Conservation (phyloP, 2,888 invertebrate genomes). For the Apodemia hepburni region DNA sequence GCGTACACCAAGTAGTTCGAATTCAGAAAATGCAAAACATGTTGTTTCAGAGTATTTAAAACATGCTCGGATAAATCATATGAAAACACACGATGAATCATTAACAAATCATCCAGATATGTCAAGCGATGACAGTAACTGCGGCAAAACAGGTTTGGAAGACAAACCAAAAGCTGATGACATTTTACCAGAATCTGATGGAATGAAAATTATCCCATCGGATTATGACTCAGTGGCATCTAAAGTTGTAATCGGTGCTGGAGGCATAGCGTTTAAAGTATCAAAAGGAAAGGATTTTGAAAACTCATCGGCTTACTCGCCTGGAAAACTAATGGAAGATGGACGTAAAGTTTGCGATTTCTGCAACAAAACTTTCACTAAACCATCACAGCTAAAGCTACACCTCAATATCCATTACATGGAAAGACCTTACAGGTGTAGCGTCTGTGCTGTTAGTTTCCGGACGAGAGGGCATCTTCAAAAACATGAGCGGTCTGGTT, state of each 20-base stretch:
- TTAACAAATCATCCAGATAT: slow-evolving; percentile 50
- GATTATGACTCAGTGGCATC: slow-evolving; percentile 75
- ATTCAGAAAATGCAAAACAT: slow-evolving; percentile 80
- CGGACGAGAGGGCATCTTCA: slow-evolving; percentile 94
- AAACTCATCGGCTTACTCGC: slow-evolving; percentile 60
- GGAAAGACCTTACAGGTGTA: slow-evolving; percentile 95
- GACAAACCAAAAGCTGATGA: slow-evolving; percentile 53
- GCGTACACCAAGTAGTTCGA: slow-evolving; percentile 46
- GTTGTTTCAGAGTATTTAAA: slow-evolving; percentile 84
- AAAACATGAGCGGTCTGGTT: slow-evolving; percentile 95
- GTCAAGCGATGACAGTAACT: slow-evolving; percentile 47
- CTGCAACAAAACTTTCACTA: slow-evolving; percentile 95
- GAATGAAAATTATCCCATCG: slow-evolving; percentile 50
- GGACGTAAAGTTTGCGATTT: slow-evolving; percentile 90
- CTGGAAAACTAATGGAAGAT: slow-evolving; percentile 83
- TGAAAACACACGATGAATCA: slow-evolving; percentile 60
- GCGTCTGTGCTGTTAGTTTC: slow-evolving; percentile 95
- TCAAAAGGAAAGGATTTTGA: slow-evolving; percentile 76
- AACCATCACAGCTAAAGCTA: slow-evolving; percentile 92
- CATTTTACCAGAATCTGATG: slow-evolving; percentile 49
- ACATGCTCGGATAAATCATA: slow-evolving; percentile 74
- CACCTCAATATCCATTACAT: slow-evolving; percentile 98
- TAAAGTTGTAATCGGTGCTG: slow-evolving; percentile 83
- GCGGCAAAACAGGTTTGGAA: slow-evolving; percentile 46
- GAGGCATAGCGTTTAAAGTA: slow-evolving; percentile 81